Evolutionary conservation across 2,113 vertebrate genomes (phyloP).

Genomic region (Lepidothrix coronata): DNA sequence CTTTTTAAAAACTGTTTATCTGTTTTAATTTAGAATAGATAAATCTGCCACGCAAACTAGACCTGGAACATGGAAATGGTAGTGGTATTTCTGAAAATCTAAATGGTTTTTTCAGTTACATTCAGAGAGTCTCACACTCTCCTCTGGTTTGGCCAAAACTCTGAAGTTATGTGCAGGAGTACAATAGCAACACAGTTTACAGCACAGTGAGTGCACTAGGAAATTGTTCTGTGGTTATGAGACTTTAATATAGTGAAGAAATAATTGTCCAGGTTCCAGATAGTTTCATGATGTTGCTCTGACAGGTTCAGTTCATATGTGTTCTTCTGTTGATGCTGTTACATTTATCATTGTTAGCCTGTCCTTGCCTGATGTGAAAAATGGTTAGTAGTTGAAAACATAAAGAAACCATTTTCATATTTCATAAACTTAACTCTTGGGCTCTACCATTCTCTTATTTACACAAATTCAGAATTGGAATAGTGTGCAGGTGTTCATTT

Average conservation of each 20-base stretch:
- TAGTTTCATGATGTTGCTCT: neutral
- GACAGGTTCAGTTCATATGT: neutral
- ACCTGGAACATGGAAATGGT: neutral
- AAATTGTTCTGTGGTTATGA: neutral
- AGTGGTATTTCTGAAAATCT: neutral
- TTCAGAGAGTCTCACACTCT: neutral
- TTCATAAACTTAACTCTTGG: neutral
- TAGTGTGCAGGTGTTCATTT: neutral
- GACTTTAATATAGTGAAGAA: neutral
- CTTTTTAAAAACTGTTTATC: neutral
- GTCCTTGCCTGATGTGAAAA: neutral
- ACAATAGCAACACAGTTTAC: neutral
- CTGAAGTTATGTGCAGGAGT: neutral
- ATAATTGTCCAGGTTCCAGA: neutral
- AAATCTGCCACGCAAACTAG: neutral
- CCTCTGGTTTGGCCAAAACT: neutral
- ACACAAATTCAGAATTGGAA: neutral
- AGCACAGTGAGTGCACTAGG: neutral
- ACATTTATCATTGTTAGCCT: neutral
- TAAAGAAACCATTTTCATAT: neutral
- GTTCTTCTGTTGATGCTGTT: neutral
- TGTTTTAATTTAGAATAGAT: neutral
- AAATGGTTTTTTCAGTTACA: neutral
- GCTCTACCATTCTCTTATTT: neutral
- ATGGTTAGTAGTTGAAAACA: neutral